Conservation (phyloP, 2,797 vertebrate genomes). For the Rhynchonycteris naso region DNA sequence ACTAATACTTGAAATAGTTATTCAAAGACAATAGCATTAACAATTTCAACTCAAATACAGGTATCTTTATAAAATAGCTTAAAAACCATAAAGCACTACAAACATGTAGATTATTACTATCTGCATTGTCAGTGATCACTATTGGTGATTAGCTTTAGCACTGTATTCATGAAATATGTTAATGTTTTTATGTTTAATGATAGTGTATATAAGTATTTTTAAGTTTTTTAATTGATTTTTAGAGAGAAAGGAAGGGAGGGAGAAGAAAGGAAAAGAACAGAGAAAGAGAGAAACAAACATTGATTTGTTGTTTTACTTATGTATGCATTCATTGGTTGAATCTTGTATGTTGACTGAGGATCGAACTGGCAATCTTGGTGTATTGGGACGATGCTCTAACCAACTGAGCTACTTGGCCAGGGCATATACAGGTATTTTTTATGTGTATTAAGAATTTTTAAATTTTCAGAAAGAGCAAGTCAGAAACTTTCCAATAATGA, state of each 20-base stretch:
- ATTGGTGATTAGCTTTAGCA: not conserved
- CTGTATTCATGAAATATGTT: not conserved
- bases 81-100: not conserved
- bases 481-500: not conserved
- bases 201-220: not conserved
- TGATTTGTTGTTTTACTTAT: no score
- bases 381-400: no score
- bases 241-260: not conserved
- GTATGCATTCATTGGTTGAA: no score
- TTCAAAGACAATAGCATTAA: not conserved
- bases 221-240: not conserved
- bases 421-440: no score
- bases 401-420: no score
- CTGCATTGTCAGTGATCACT: not conserved
- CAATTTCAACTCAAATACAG: not conserved
- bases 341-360: no score
- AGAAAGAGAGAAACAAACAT: no score
- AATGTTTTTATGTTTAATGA: not conserved
- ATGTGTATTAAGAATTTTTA: no score
- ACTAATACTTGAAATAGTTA: not conserved
- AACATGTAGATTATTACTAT: not conserved
- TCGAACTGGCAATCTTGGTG: no score
- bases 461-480: not conserved
- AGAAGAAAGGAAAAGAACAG: no score
- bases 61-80: conserved; percentile 15